Percentiles rank a stretch among this genome's conserved stretches.
Conservation (phyloP, 35 echinoderm and acorn worm genomes). For the Strongylocentrotus purpuratus region DNA sequence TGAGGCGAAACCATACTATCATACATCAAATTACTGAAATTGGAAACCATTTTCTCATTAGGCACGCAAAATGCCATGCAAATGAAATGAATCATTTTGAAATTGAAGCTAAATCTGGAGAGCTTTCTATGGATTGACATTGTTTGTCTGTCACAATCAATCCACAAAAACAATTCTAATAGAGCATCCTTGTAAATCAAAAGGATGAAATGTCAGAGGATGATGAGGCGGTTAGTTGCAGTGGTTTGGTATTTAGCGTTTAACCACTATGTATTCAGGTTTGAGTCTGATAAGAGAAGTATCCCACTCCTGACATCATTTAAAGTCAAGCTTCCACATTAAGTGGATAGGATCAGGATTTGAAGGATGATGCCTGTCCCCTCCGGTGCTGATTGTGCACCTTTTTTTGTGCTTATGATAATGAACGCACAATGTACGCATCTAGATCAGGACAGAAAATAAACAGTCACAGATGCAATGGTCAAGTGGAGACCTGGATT, state of each 20-base stretch:
- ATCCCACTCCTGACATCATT: neutral
- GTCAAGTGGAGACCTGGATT: neutral
- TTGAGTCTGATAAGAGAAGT: neutral
- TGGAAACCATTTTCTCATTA: slow-evolving; percentile 13
- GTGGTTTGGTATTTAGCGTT: neutral
- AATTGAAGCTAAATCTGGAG: neutral
- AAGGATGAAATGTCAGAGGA: neutral
- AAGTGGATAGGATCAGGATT: neutral
- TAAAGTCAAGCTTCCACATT: neutral
- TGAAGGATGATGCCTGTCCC: neutral
- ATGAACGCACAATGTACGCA: neutral
- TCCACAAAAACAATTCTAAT: neutral
- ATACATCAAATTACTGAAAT: neutral
- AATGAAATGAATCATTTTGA: neutral
- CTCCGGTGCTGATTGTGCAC: neutral
- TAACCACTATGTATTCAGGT: neutral
- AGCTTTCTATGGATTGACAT: neutral
- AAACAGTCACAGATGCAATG: neutral
- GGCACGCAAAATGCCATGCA: neutral
- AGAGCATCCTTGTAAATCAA: neutral
- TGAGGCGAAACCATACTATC: neutral
- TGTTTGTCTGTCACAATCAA: neutral
- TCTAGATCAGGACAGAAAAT: neutral
- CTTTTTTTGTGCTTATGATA: neutral
- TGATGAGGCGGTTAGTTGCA: neutral